phyloP scores from a whole-genome alignment of 2,113 vertebrate species.

The Mesitornis unicolor region DNA sequence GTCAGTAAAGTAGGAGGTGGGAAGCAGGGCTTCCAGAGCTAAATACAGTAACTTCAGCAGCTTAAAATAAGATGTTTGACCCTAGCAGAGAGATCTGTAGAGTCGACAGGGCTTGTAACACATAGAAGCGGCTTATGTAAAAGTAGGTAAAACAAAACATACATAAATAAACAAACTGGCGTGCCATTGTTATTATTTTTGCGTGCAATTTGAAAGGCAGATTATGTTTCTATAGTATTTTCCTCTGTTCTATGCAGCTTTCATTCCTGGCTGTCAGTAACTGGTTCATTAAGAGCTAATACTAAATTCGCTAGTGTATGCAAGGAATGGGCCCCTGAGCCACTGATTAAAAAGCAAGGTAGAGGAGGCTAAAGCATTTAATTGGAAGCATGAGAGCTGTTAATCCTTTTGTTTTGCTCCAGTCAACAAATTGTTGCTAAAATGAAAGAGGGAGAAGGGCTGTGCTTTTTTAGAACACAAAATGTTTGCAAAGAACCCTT shows the following conservation, averaged over 20 bases:
- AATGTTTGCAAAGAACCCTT: background rate
- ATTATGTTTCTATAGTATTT: constrained; percentile 20
- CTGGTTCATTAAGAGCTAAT: constrained; percentile 66
- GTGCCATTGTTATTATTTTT: background rate
- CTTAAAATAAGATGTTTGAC: background rate
- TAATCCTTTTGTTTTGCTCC: constrained; percentile 38
- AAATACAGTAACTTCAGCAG: background rate
- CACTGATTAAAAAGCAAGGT: constrained; percentile 62
- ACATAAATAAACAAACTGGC: background rate
- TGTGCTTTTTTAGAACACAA: background rate
- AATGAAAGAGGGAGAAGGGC: background rate
- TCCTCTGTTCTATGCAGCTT: background rate
- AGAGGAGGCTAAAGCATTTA: constrained; percentile 37
- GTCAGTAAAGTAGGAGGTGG: background rate
- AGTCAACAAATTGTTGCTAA: constrained; percentile 17
- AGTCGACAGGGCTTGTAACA: background rate
- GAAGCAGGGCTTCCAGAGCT: background rate
- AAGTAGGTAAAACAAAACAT: background rate
- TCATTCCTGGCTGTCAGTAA: constrained; percentile 38
- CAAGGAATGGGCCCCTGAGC: background rate
- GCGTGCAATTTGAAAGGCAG: background rate
- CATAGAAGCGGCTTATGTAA: background rate
- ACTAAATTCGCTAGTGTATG: constrained; percentile 35
- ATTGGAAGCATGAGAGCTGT: constrained; percentile 1
- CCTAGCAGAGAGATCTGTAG: background rate